Base-by-base conservation (phyloP, 2,888 invertebrate species). In the Cantharis rufa region DNA sequence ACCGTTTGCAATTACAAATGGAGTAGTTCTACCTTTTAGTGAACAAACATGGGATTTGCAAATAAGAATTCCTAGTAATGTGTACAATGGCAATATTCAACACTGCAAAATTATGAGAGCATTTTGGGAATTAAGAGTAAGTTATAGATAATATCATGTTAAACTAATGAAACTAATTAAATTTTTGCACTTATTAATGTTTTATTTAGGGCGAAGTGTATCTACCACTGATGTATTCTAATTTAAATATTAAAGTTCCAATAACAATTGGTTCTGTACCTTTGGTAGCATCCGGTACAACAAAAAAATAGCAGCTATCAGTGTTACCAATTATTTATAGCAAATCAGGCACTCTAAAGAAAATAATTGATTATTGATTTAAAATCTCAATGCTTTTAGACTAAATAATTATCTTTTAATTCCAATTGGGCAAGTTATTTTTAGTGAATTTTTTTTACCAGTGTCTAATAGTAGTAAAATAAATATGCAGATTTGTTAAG, bases 11-110 rank as follows among this genome's bases (percentile, higher is more conserved):
- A 27, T 77, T 18, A 61, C 15, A 10, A 27, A 71, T 69, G 70
- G 77, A 27, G 11, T 2, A 2, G 77, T 77, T 3, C 13, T 32
- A 9, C 15, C 69, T 2, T 10, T 16, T 15, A n/a, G 1, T 16
- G 69, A 77, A 27, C 74, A 74, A n/a, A 32, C 24, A 15, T 77
- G 77, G 77, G 18, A 77, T 24, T 61, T 74, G 7, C 64, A 77
- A 66, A 18, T 74, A 9, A 69, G 69, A 27, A 18, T 77, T 68
- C 74, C 77, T 4, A 3, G 28, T 2, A 24, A 77, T 21, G 71
- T 69, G 61, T 77, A 69, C 27, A 18, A 28, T 28, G 74, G 74
- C 21, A 71, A 48, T 48, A 32, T 71, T 13, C 1, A 11, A 1
- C 13, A 21, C 9, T 71, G 77, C 18, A 28, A 32, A 13, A 27